Evolutionary conservation across 2,113 vertebrate species (phyloP).

Genomic region (Coreoperca whiteheadi): DNA sequence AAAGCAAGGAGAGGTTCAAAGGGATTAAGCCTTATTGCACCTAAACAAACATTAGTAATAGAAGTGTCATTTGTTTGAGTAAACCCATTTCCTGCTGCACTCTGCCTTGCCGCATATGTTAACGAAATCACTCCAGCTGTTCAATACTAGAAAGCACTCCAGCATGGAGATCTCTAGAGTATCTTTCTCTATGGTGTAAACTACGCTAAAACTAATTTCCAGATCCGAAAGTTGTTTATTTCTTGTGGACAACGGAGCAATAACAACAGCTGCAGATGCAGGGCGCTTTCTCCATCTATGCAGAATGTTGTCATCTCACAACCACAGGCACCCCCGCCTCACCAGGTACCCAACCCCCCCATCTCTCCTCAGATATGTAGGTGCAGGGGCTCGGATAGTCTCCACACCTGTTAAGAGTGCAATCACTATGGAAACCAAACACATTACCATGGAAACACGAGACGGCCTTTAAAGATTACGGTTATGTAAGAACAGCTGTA

Average conservation of each 20-base stretch:
- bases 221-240: slow-evolving; percentile 1
- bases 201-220: neutral
- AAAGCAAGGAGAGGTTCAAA: slow-evolving; percentile 10
- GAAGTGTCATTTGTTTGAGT: slow-evolving; percentile 1
- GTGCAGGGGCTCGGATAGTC: slow-evolving; percentile 41
- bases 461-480: slow-evolving; percentile 52
- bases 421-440: slow-evolving; percentile 81
- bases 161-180: slow-evolving; percentile 2
- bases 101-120: slow-evolving; percentile 9
- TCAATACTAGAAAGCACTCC: neutral
- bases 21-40: neutral
- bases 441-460: slow-evolving; percentile 81
- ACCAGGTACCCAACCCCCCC: slow-evolving; percentile 17
- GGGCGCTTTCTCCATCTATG: slow-evolving; percentile 3
- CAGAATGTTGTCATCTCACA: slow-evolving; percentile 8
- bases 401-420: slow-evolving; percentile 52
- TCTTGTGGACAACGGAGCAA: slow-evolving; percentile 6
- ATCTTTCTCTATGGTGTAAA: slow-evolving; percentile 3
- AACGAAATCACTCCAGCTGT: slow-evolving; percentile 32
- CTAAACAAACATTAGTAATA: slow-evolving; percentile 10
- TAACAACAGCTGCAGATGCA: neutral
- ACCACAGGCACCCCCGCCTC: slow-evolving; percentile 6
- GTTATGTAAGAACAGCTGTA: slow-evolving; percentile 78
- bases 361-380: slow-evolving; percentile 55
- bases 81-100: slow-evolving; percentile 23